phyloP scores from a whole-genome alignment of 2,113 vertebrate species.

The Centropus unirufus region DNA sequence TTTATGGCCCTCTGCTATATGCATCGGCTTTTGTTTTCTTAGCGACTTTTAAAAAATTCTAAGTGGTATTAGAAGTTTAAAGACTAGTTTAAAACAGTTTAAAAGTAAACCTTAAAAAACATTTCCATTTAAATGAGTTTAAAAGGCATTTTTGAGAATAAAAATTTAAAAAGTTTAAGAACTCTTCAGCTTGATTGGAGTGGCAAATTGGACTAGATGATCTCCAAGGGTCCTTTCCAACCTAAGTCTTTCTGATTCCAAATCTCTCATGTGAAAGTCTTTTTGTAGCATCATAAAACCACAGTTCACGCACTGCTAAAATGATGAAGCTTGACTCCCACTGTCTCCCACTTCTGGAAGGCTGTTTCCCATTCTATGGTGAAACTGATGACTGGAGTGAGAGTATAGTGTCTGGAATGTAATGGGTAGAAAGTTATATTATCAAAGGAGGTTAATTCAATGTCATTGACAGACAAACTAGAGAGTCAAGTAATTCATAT shows the following conservation, averaged over 20 bases:
- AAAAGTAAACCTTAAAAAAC: not conserved
- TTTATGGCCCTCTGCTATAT: not conserved
- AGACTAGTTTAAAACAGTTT: not conserved
- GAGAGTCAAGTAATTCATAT: conserved; percentile 30
- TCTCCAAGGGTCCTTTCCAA: not conserved
- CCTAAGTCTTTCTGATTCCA: not conserved
- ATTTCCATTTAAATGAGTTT: not conserved
- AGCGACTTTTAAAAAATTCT: not conserved
- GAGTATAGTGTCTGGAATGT: not conserved
- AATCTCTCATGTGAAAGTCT: not conserved
- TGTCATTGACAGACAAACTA: conserved; percentile 12
- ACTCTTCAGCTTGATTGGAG: not conserved
- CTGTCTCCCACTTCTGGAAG: not conserved
- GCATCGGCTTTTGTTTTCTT: not conserved
- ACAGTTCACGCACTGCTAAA: not conserved
- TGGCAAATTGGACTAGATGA: not conserved
- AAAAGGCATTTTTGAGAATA: not conserved
- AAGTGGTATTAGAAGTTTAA: not conserved
- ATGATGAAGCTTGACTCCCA: not conserved
- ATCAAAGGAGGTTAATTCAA: not conserved
- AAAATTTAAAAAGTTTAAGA: not conserved
- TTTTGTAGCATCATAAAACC: not conserved
- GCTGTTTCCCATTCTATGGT: not conserved
- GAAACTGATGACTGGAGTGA: not conserved
- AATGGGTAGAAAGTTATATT: not conserved